Evolutionary conservation across 2,888 invertebrate genomes (phyloP), one percentile per base, ranked within the genome.

Genomic region (Oegoconia quadripuncta): DNA sequence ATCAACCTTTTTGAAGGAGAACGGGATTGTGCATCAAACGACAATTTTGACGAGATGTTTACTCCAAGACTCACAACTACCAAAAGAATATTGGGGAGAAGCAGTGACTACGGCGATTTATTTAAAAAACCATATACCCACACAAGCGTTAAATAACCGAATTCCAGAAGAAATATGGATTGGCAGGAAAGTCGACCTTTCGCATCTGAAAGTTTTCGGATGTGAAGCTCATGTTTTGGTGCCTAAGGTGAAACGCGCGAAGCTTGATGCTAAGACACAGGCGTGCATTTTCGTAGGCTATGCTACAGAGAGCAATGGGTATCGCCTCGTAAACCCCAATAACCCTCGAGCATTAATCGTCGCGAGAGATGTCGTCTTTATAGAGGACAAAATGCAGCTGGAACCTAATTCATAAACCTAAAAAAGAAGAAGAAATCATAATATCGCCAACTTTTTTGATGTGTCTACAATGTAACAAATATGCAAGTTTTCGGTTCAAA

Each of bases 161-260:
- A 34, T 20, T 5, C 32, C 18, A 32, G 18, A 7, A 9, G 32
- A 32, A 32, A 9, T 33, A 13, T 33, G 20, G 33, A 13, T 9
- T 14, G 15, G 22, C 7, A 23, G 9, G 12, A 23, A 12, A 13
- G 18, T 20, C n/a, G 17, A 34, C 15, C 34, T 34, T 9, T 34
- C 34, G 2, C 23, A 34, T 14, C 16, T 34, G 3, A 15, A 12
- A 34, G 14, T 15, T 3, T 34, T 34, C n/a, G 23, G 34, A 1
- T 23, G 34, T 15, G 25, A 34, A 23, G 34, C 34, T 6, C 34
- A 34, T 23, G 25, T 23, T 3, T 25, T 34, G n/a, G 5, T 34
- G n/a, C 23, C 34, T 11, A 34, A 34, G 25, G 34, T 25, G 14
- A 34, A 34, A 25, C 34, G 34, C 5, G 14, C 9, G 9, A 34